phyloP scores from a whole-genome alignment of 2,113 vertebrate genomes.

The Tenebrosternarchus preto region DNA sequence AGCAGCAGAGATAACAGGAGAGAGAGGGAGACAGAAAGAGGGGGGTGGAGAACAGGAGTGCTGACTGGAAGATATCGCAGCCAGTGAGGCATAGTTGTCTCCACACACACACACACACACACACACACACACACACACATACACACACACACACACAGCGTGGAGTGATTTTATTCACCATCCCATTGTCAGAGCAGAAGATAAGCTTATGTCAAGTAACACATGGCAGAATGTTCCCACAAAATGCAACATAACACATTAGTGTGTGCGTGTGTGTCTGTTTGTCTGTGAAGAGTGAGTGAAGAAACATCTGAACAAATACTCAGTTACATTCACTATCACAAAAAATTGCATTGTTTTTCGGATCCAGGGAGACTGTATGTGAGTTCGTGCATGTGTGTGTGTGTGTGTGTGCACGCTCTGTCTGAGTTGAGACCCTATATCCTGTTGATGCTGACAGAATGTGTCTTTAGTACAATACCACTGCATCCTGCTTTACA shows the following conservation, averaged over 20 bases:
- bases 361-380: background rate
- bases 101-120: background rate
- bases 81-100: background rate
- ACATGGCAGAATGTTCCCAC: too few species aligned
- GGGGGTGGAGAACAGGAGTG: background rate
- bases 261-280: background rate
- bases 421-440: conserved; percentile 13
- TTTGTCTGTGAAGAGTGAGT: background rate
- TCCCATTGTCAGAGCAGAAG: background rate
- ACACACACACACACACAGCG: background rate
- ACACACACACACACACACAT: conserved; percentile 11
- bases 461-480: conserved; percentile 38
- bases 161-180: background rate
- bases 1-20: background rate
- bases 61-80: background rate
- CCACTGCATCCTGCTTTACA: conserved; percentile 32
- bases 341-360: conserved; percentile 20
- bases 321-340: background rate
- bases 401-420: background rate
- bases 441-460: conserved; percentile 49
- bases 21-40: background rate
- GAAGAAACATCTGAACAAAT: conserved; percentile 20
- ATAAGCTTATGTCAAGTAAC: background rate
- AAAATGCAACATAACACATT: too few species aligned
- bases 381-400: background rate